phyloP scores from a whole-genome alignment of 2,113 vertebrate genomes.

The Ivindomyrus marchei region DNA sequence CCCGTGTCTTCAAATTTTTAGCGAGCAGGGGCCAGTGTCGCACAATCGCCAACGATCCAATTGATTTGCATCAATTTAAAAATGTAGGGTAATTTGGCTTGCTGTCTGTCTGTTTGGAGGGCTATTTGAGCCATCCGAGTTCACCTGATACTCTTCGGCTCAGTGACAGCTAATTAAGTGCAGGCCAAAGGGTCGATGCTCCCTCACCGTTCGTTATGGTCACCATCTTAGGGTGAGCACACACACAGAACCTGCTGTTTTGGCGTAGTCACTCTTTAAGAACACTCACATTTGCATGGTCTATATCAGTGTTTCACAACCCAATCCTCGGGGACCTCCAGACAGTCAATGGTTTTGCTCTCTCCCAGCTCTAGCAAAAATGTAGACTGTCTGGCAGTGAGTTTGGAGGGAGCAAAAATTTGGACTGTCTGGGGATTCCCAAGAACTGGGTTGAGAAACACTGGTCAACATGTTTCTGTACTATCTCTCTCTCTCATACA shows the following conservation, averaged over 20 bases:
- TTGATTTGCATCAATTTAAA: conserved; percentile 14
- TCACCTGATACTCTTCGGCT: conserved; percentile 19
- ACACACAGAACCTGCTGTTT: background rate
- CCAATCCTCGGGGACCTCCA: background rate
- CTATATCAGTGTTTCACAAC: background rate
- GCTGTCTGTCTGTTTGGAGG: background rate
- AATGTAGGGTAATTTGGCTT: background rate
- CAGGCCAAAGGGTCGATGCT: conserved; percentile 23
- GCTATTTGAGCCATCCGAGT: conserved; percentile 22
- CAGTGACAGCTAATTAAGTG: conserved; percentile 35
- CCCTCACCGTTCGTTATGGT: conserved; percentile 3
- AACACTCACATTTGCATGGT: background rate
- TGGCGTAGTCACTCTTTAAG: background rate
- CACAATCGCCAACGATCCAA: background rate
- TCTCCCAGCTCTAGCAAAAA: background rate
- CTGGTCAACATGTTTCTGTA: background rate
- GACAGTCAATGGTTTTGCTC: background rate
- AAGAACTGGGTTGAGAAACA: background rate
- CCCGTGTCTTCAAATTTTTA: background rate
- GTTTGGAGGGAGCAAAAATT: background rate
- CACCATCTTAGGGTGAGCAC: background rate
- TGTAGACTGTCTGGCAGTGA: background rate
- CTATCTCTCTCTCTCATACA: background rate
- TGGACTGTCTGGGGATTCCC: background rate
- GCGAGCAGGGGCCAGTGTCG: background rate